Percentiles rank a stretch among this genome's conserved stretches.
phyloP scores from a whole-genome alignment of 2,888 invertebrate species.

The Protophormia terraenovae region DNA sequence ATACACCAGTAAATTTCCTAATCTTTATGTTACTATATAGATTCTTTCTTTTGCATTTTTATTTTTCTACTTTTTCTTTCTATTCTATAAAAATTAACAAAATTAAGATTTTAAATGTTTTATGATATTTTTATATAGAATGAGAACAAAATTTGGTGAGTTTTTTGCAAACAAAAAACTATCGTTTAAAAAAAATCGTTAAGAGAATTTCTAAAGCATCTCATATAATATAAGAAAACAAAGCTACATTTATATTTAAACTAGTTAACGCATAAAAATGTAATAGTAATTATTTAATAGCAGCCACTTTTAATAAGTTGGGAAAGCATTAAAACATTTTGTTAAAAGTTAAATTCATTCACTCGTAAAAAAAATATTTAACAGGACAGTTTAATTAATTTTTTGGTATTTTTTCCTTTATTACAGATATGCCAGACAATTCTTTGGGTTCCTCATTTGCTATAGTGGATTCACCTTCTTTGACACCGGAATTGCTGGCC shows the following conservation, averaged over 20 bases:
- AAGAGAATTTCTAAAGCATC: slow-evolving; percentile 17
- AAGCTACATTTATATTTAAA: slow-evolving; percentile 18
- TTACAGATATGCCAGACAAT: slow-evolving; percentile 78
- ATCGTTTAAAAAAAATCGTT: slow-evolving; percentile 17
- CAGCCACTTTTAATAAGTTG: background rate
- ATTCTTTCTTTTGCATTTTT: slow-evolving; percentile 67
- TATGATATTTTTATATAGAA: slow-evolving; percentile 74
- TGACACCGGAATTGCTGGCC: slow-evolving; percentile 79
- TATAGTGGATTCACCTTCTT: slow-evolving; percentile 80
- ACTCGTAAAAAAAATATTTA: background rate
- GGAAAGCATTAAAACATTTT: slow-evolving; percentile 37
- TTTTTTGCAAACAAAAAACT: slow-evolving; percentile 59
- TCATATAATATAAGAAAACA: slow-evolving; percentile 15
- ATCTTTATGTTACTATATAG: slow-evolving; percentile 61
- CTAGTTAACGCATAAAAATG: background rate
- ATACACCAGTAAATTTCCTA: slow-evolving; percentile 36
- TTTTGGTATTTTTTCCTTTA: background rate
- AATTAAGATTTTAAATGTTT: slow-evolving; percentile 75
- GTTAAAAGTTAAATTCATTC: background rate
- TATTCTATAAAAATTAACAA: slow-evolving; percentile 36
- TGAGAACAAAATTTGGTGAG: slow-evolving; percentile 75
- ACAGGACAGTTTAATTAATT: background rate
- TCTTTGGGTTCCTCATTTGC: slow-evolving; percentile 77
- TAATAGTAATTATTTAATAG: background rate
- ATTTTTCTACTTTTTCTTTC: slow-evolving; percentile 65